Conservation (phyloP, 2,797 vertebrate species). For the Gephyroberyx darwinii region DNA sequence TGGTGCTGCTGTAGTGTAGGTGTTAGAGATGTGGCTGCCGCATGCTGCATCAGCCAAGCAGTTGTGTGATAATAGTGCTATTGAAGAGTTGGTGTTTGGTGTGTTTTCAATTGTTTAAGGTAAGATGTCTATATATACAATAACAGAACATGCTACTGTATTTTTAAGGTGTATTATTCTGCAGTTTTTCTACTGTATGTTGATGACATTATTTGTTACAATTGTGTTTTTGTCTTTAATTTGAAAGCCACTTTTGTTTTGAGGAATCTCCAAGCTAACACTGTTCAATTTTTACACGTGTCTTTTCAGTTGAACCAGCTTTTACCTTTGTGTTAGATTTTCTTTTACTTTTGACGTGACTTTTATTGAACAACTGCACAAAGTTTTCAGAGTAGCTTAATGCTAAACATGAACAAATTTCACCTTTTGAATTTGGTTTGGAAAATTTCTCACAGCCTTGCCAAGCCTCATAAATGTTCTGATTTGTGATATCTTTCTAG, state of each 20-base stretch:
- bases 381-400: constrained; percentile 15
- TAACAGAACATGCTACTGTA: constrained; percentile 36
- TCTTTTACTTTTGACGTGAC: constrained; percentile 39
- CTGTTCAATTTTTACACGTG: constrained; percentile 43
- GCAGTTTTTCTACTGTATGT: constrained; percentile 43
- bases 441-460: constrained; percentile 10
- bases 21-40: constrained; percentile 77
- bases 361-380: not conserved
- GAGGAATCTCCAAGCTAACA: constrained; percentile 46
- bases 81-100: constrained; percentile 71
- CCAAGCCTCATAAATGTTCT: constrained; percentile 29
- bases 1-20: constrained; percentile 78
- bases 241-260: constrained; percentile 51
- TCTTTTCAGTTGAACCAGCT: constrained; percentile 55
- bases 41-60: constrained; percentile 80
- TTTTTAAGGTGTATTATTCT: constrained; percentile 38
- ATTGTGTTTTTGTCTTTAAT: constrained; percentile 51
- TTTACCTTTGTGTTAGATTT: constrained; percentile 45
- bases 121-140: constrained; percentile 78
- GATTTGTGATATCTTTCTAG: constrained; percentile 9
- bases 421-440: constrained; percentile 23
- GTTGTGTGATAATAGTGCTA: constrained; percentile 71
- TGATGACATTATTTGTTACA: constrained; percentile 49
- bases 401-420: constrained; percentile 27
- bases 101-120: constrained; percentile 72